Percentiles rank a stretch among this genome's conserved stretches.
Conservation (phyloP, 2,797 vertebrate species). For the Xenopus petersii region DNA sequence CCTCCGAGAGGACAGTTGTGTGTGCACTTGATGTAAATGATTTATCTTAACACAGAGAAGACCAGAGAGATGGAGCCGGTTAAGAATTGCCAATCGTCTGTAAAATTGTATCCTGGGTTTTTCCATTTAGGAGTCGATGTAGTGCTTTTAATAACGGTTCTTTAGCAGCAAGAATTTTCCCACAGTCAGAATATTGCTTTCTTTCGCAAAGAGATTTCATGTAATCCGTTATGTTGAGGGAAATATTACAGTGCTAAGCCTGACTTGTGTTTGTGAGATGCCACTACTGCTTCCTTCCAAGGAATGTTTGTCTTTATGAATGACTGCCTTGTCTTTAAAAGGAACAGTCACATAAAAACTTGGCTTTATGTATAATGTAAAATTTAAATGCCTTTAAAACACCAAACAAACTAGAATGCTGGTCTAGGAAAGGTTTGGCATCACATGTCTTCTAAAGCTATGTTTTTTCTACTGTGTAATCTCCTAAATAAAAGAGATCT, state of each 20-base stretch:
- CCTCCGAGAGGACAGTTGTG: constrained; percentile 42
- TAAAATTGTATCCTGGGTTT: constrained; percentile 47
- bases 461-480: no score
- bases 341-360: neutral
- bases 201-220: constrained; percentile 4
- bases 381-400: no score
- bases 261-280: neutral
- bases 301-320: constrained; percentile 25
- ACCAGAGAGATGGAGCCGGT: constrained; percentile 35
- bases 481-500: no score
- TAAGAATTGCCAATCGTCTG: constrained; percentile 47
- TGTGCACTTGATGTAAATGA: constrained; percentile 41
- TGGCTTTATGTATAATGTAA: neutral
- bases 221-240: constrained; percentile 12
- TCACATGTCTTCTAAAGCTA: no score
- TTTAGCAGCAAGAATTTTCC: constrained; percentile 37
- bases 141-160: constrained; percentile 46
- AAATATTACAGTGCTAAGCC: neutral
- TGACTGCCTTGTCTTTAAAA: neutral
- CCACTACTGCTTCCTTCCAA: neutral
- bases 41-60: constrained; percentile 45
- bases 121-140: constrained; percentile 42
- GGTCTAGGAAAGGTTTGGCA: no score
- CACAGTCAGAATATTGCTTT: constrained; percentile 18
- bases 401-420: no score